These are phyloP conservation scores for Drosophila emarginata DNA, from an alignment of 2,888 invertebrate species.

Conservation along the genomic window DNA sequence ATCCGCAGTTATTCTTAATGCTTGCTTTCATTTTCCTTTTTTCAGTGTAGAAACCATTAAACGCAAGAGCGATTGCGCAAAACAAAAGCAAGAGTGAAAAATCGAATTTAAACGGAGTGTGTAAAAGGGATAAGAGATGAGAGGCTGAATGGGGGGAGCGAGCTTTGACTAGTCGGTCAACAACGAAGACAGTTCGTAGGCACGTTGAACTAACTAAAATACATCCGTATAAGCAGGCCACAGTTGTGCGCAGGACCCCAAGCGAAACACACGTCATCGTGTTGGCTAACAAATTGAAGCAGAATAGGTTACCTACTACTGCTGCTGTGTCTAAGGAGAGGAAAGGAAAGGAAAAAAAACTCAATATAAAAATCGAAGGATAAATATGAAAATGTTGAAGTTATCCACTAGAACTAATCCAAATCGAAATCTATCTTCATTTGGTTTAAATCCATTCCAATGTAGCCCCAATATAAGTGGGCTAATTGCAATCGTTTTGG, in stretches of 20 bases:
- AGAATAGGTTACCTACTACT: neutral
- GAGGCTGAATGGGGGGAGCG: too few species aligned
- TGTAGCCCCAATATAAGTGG: neutral
- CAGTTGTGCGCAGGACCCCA: conserved; percentile 69
- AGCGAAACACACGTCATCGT: conserved; percentile 53
- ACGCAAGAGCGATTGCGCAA: conserved; percentile 35
- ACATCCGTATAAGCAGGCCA: conserved; percentile 30
- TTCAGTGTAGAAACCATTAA: conserved; percentile 13
- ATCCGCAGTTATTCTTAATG: too few species aligned
- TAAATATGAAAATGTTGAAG: neutral
- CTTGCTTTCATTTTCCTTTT: neutral
- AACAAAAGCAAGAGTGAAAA: conserved; percentile 40
- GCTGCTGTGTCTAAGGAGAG: too few species aligned
- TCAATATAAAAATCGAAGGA: neutral
- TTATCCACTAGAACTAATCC: neutral
- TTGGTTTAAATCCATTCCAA: neutral
- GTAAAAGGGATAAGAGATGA: neutral
- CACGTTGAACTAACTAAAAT: neutral
- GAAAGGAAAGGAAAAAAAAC: neutral
- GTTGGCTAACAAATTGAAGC: conserved; percentile 6
- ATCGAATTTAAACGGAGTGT: conserved; percentile 15
- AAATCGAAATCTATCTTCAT: neutral
- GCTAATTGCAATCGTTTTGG: neutral
- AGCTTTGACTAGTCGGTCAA: neutral
- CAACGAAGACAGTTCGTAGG: conserved; percentile 11